Base-by-base conservation (phyloP, 64 coral and sea anemone species). In the Anthopleura sola region DNA sequence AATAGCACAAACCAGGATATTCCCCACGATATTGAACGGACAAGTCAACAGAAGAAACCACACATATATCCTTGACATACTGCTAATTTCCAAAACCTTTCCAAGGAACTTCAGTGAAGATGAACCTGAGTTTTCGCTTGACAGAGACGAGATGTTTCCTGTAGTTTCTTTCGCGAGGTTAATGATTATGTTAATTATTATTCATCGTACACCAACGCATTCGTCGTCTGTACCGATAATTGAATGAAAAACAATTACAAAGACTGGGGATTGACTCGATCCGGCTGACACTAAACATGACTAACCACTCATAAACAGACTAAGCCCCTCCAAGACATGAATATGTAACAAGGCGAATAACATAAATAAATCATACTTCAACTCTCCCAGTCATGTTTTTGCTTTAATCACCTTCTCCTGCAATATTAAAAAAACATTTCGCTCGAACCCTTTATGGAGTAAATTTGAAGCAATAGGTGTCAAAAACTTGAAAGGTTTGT, bases 1-100 rank as follows among this genome's bases (percentile, higher is more conserved):
- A 36, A 90, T 31, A 6, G 85, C 7, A 56, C 88, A 90, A 7
- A 90, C 88, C 50, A 90, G 24, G 20, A 58, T 57, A 79, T 90
- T 90, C 11, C 88, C 88, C 19, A 46, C 18, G 31, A 90, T 85
- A 80, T 78, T 90, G 36, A 90, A 62, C 4, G 82, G 82, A 19
- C n/a, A 29, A 20, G 39, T 83, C 34, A 56, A 18, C 13, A 83
- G 10, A 31, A 20, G n/a, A 21, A 55, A 48, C 76, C 36, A 79
- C 4, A 79, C n/a, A 24, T 46, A 79, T 23, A 16, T 3, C 5
- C 28, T 32, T 71, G 66, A 34, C 66, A 71, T 71, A 9, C 34
- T 32, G n/a, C 5, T 32, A 33, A 71, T 33, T 28, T 71, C 28
- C 66, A 71, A 32, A 12, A 71, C 5, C 66, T 14, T n/a, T 0